These are phyloP conservation scores for Himantopus leucocephalus DNA, from an alignment of 2,113 vertebrate genomes.

Conservation along the genomic window DNA sequence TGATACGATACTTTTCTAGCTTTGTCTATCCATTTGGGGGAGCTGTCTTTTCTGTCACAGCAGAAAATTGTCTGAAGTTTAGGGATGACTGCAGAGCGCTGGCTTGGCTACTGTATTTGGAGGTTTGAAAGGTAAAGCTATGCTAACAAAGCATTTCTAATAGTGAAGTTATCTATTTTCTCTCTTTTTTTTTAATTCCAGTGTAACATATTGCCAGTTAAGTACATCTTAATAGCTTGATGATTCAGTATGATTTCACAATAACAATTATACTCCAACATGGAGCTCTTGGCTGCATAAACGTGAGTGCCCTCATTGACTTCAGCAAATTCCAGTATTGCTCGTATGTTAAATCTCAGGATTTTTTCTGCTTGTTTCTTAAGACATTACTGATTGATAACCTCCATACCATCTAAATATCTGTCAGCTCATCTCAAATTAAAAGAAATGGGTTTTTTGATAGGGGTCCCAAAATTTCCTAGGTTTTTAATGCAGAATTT, in stretches of 20 bases:
- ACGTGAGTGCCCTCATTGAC: neutral
- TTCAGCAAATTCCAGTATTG: neutral
- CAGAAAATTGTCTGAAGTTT: neutral
- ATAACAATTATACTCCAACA: neutral
- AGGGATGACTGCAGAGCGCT: neutral
- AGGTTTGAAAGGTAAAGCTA: neutral
- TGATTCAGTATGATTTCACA: neutral
- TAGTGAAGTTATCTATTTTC: neutral
- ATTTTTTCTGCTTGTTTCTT: neutral
- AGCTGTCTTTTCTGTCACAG: neutral
- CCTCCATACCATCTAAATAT: neutral
- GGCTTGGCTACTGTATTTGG: no score
- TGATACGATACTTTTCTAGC: neutral
- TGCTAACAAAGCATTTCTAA: neutral
- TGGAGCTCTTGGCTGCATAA: neutral
- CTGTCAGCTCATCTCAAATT: neutral
- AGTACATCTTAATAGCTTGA: neutral
- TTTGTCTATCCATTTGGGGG: neutral
- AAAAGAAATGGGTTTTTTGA: neutral
- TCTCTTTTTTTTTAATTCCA: neutral
- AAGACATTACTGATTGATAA: neutral
- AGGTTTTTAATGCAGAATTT: neutral
- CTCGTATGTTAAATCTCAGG: neutral
- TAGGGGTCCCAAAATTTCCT: neutral
- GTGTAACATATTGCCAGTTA: neutral